phyloP scores from a whole-genome alignment of 1,140 invertebrate species.

The Drosophila quadrilineata region DNA sequence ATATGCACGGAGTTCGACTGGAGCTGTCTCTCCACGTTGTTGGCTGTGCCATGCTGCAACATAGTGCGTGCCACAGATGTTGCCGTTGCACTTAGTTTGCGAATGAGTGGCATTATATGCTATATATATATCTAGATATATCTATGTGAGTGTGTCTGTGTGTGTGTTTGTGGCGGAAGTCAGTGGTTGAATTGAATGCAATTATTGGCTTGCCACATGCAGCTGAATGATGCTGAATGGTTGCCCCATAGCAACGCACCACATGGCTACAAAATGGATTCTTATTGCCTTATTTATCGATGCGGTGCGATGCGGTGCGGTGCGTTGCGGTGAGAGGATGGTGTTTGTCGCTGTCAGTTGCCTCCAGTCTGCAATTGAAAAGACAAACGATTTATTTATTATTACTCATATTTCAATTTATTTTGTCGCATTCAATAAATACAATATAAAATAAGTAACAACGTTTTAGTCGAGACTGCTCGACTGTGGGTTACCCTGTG shows the following conservation, averaged over 20 bases:
- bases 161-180: conserved; percentile 3
- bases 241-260: conserved; percentile 21
- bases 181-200: conserved; percentile 22
- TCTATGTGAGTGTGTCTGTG: neutral
- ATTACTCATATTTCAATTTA: conserved; percentile 44
- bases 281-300: conserved; percentile 15
- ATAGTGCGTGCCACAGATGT: conserved; percentile 36
- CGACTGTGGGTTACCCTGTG: too few relatives aligned
- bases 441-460: too few relatives aligned
- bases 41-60: conserved; percentile 2
- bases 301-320: neutral
- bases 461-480: too few relatives aligned
- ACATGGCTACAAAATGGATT: conserved; percentile 25
- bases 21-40: neutral
- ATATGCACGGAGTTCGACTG: conserved; percentile 40
- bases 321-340: conserved; percentile 23
- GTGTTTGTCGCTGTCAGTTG: conserved; percentile 13
- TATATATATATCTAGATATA: conserved; percentile 7
- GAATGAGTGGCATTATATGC: conserved; percentile 49
- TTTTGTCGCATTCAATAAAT: conserved; percentile 42
- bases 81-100: conserved; percentile 41
- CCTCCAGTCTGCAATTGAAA: conserved; percentile 67
- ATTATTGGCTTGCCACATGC: conserved; percentile 36
- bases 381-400: conserved; percentile 59
- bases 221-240: conserved; percentile 28